Evolutionary conservation across 2,888 invertebrate genomes (phyloP).

Genomic region (Chymomyza caudatula): DNA sequence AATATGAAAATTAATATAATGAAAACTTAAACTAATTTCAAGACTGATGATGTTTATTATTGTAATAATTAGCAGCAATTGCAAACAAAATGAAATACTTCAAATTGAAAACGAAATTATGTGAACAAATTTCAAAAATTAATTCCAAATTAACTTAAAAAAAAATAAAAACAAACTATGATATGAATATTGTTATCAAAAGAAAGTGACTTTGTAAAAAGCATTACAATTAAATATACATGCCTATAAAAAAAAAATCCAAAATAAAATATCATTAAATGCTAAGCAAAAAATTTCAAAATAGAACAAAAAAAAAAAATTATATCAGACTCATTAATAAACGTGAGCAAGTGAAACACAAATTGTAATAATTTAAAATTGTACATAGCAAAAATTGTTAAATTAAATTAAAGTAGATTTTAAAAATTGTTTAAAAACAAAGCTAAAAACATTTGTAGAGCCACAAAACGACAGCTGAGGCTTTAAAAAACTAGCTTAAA

Average conservation of each 20-base stretch:
- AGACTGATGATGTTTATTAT: conserved; percentile 75
- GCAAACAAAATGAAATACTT: conserved; percentile 17
- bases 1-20: conserved; percentile 9
- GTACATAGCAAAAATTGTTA: neutral
- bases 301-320: conserved; percentile 4
- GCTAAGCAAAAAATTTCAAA: conserved; percentile 53
- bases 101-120: conserved; percentile 10
- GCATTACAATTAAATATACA: conserved; percentile 23
- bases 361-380: neutral
- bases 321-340: neutral
- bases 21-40: conserved; percentile 68
- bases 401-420: conserved; percentile 4
- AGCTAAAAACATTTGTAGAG: neutral
- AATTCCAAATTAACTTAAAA: conserved; percentile 32
- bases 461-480: neutral
- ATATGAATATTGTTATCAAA: conserved; percentile 19
- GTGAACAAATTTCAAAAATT: conserved; percentile 40
- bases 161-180: conserved; percentile 33
- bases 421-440: conserved; percentile 8
- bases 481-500: neutral
- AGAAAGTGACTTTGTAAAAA: conserved; percentile 39
- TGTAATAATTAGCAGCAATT: conserved; percentile 54
- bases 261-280: conserved; percentile 48
- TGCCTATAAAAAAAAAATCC: neutral
- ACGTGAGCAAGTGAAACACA: neutral